phyloP scores from a whole-genome alignment of 2,797 vertebrate species.

The Oreochromis mossambicus region DNA sequence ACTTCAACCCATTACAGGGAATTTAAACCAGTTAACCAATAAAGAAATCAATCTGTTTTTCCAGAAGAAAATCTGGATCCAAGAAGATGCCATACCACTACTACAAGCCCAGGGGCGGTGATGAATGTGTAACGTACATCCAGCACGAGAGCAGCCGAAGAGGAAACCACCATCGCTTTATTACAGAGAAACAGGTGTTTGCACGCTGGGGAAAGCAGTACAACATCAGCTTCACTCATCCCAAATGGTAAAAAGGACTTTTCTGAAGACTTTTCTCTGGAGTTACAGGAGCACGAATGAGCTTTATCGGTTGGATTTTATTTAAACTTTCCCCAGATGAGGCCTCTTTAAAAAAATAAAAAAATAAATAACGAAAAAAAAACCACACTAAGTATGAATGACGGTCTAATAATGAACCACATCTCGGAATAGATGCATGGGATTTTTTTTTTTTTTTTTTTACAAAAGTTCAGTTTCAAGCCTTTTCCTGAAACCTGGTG shows the following conservation, averaged over 20 bases:
- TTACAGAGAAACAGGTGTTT: slow-evolving; percentile 96
- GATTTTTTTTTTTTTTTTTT: neutral
- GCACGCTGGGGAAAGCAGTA: slow-evolving; percentile 91
- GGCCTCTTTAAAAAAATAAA: neutral
- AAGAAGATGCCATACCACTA: slow-evolving; percentile 94
- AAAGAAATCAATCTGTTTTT: neutral
- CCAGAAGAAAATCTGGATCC: slow-evolving; percentile 73
- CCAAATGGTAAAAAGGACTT: slow-evolving; percentile 77
- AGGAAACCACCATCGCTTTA: slow-evolving; percentile 97
- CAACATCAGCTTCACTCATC: slow-evolving; percentile 92
- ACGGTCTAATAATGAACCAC: neutral
- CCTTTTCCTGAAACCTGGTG: neutral
- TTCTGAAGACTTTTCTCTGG: neutral
- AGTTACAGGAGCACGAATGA: neutral
- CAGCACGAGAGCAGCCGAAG: slow-evolving; percentile 86
- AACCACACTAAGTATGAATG: neutral
- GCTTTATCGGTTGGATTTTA: neutral
- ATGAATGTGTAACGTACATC: slow-evolving; percentile 91
- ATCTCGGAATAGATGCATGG: neutral
- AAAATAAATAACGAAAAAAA: neutral
- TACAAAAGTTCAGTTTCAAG: neutral
- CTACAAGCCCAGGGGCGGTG: slow-evolving; percentile 90
- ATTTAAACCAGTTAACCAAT: neutral
- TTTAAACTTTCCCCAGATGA: neutral
- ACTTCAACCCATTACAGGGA: neutral